Conservation (phyloP, 2,113 vertebrate species). For the Ptychochromis oligacanthus region DNA sequence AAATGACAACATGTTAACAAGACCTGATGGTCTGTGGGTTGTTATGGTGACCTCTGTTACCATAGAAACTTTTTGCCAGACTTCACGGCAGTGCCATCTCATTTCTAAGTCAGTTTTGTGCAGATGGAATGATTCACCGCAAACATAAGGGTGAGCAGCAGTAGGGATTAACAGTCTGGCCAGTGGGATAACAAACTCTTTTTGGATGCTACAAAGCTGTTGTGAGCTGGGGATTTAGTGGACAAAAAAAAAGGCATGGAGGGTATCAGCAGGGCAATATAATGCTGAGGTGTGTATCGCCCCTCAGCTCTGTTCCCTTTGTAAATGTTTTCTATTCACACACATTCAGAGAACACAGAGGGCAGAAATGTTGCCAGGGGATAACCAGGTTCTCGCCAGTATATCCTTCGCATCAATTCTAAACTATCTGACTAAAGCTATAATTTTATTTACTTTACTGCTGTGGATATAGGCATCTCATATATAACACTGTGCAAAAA, state of each 20-base stretch:
- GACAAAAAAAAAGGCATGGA: slow-evolving; percentile 58
- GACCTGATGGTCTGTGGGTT: slow-evolving; percentile 33
- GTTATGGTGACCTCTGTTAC: slow-evolving; percentile 48
- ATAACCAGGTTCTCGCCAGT: slow-evolving; percentile 39
- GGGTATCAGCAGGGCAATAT: slow-evolving; percentile 39
- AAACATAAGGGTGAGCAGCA: slow-evolving; percentile 47
- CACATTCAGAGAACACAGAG: not conserved
- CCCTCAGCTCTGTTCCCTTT: slow-evolving; percentile 32
- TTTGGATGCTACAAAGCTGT: slow-evolving; percentile 45
- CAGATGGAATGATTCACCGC: slow-evolving; percentile 54
- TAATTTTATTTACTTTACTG: not conserved
- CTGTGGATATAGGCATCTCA: not conserved
- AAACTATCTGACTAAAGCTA: not conserved
- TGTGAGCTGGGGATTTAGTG: slow-evolving; percentile 59
- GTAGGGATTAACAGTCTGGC: slow-evolving; percentile 65
- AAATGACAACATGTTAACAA: slow-evolving; percentile 14
- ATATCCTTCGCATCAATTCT: slow-evolving; percentile 30
- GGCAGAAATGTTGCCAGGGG: slow-evolving; percentile 44
- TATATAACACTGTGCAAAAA: not conserved
- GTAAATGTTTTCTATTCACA: slow-evolving; percentile 37
- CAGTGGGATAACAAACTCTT: slow-evolving; percentile 53
- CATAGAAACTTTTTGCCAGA: slow-evolving; percentile 49
- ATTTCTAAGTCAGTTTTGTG: slow-evolving; percentile 36
- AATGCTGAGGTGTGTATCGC: slow-evolving; percentile 60
- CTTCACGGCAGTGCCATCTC: slow-evolving; percentile 16